Percentiles rank a stretch among this genome's conserved stretches.
Conservation (phyloP, 2,797 vertebrate species). For the Lepilemur ruficaudatus region DNA sequence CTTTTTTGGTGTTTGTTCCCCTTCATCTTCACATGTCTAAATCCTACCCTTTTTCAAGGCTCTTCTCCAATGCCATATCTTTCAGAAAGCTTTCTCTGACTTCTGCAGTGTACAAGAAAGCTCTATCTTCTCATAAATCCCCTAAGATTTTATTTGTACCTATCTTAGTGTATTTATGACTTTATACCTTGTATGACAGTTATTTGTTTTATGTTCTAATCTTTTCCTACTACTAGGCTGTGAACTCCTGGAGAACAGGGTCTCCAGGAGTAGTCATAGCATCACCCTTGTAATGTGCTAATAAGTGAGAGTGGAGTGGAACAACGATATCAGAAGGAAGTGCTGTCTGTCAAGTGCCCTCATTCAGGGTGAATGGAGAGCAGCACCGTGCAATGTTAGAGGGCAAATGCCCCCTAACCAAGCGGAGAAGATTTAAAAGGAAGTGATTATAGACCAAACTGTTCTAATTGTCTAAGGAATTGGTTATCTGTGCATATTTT, state of each 20-base stretch:
- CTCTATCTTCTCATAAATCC: background rate
- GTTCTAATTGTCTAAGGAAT: background rate
- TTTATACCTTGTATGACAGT: background rate
- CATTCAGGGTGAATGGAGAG: background rate
- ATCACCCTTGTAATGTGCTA: background rate
- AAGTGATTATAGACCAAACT: background rate
- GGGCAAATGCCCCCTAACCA: background rate
- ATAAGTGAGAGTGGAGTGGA: background rate
- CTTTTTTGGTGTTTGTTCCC: background rate
- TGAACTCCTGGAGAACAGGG: background rate
- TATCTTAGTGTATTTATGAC: background rate
- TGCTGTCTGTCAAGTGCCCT: background rate
- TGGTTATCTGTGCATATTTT: background rate
- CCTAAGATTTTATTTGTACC: background rate
- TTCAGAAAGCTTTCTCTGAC: background rate
- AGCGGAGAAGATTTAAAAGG: background rate
- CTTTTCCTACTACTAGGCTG: background rate
- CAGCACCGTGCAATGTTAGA: background rate
- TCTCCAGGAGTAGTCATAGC: background rate
- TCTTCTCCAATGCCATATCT: background rate
- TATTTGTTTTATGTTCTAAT: background rate
- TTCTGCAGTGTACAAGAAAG: background rate
- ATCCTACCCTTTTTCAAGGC: background rate
- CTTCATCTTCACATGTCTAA: background rate
- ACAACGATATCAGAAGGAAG: background rate